phyloP scores from a whole-genome alignment of 1,140 invertebrate genomes.

The Lepidostoma basale region DNA sequence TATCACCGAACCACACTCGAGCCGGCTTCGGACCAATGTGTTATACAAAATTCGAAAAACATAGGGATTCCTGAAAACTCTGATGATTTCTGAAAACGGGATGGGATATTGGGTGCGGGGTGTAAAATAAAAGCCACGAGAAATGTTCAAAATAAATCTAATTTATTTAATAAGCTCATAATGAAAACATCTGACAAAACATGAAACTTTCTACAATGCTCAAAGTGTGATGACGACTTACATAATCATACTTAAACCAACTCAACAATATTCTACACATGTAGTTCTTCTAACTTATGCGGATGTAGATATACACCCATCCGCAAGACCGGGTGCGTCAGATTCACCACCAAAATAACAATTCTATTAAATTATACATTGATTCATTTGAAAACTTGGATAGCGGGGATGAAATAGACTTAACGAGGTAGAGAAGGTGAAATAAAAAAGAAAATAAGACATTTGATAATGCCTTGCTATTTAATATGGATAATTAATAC shows the following conservation, averaged over 20 bases:
- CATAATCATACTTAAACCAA: conserved; percentile 1
- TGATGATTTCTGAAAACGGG: too few species aligned
- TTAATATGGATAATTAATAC: too few species aligned
- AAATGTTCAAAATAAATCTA: conserved; percentile 20
- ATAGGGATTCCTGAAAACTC: too few species aligned
- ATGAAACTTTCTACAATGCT: conserved; percentile 14
- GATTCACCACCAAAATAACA: conserved; percentile 1
- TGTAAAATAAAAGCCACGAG: background rate
- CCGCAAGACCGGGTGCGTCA: too few species aligned
- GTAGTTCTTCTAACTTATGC: background rate
- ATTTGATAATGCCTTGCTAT: too few species aligned
- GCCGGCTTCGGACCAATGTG: too few species aligned
- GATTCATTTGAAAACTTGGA: background rate
- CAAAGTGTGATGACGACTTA: background rate
- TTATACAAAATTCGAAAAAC: too few species aligned
- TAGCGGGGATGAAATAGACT: too few species aligned
- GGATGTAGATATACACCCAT: conserved; percentile 4
- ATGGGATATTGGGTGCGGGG: background rate
- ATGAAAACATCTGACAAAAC: conserved; percentile 24
- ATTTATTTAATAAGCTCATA: conserved; percentile 24
- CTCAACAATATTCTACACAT: background rate
- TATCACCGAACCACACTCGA: too few species aligned
- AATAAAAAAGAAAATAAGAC: too few species aligned
- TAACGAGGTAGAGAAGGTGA: too few species aligned
- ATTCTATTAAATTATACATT: conserved; percentile 9